Base-by-base conservation (phyloP, 2,113 vertebrate species). In the Philantomba maxwellii region DNA sequence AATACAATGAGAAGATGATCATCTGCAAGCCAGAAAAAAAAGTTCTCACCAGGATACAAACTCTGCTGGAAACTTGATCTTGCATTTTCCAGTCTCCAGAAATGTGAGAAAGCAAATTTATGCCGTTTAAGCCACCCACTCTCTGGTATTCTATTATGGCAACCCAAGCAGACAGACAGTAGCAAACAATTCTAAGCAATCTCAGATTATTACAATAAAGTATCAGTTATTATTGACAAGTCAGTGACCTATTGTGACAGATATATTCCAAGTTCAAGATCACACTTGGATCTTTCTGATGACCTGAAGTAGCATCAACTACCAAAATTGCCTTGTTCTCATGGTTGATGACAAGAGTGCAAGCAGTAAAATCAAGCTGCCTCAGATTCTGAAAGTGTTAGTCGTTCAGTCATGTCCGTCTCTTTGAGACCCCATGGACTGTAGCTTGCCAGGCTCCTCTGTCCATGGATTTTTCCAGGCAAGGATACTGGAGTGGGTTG, bases 361-460 rank as follows among this genome's bases (percentile, higher is more conserved):
- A 43, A 82, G 12, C 30, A 49, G 55, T 62, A 45, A 87, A 28
- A 26, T 66, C 10, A 57, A 28, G 23, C 28, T 70, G 25, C 26
- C 23, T 39, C 12, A 23, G 66, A 70, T 39, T 70, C 66, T 70
- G 66, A 39, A 70, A 23, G 5, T 39, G n/a, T 70, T 70, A 6
- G 19, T 6, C 0, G 0, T 39, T 39, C 66, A 70, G 66, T 39
- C n/a, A 0, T 39, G n/a, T 12, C 66, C 0, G 0, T 39, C n/a
- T 23, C n/a, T 70, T 70, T 70, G n/a, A 39, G 19, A 39, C n/a
- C 66, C n/a, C 66, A 39, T 70, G 66, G 66, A 39, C n/a, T 70
- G 10, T 70, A 70, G 66, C 66, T 11, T 39, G 10, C n/a, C n/a
- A 70, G 10, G n/a, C 5, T 70, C 10, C 66, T 39, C 19, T 11